Evolutionary conservation across 2,888 invertebrate genomes (phyloP).

Genomic region (Chrysomela aeneicollis): DNA sequence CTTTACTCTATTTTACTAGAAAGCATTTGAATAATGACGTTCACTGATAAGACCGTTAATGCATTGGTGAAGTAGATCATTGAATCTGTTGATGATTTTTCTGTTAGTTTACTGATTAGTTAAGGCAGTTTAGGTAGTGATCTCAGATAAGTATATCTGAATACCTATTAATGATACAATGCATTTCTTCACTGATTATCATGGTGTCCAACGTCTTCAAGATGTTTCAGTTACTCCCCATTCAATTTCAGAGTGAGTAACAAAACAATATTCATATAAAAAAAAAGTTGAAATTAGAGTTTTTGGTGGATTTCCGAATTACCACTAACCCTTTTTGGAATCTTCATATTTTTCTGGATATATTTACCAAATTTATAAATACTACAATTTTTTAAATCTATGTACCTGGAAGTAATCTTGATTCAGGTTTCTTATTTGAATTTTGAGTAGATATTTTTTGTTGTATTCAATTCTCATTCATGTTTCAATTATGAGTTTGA

Average conservation of each 20-base stretch:
- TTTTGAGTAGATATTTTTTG: too few relatives aligned
- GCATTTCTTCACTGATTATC: conserved; percentile 50
- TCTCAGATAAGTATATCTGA: not conserved
- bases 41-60: not conserved
- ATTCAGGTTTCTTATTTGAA: too few relatives aligned
- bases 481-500: too few relatives aligned
- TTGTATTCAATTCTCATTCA: too few relatives aligned
- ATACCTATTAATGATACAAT: conserved; percentile 17
- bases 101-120: too few relatives aligned
- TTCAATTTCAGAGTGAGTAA: conserved; percentile 43
- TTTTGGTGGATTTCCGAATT: not conserved
- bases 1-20: too few relatives aligned
- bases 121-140: not conserved
- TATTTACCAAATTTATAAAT: too few relatives aligned
- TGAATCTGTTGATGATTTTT: not conserved
- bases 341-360: too few relatives aligned
- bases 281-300: not conserved
- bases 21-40: too few relatives aligned
- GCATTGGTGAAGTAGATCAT: not conserved
- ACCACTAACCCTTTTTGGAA: too few relatives aligned
- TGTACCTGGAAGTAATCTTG: too few relatives aligned
- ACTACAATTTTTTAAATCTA: too few relatives aligned
- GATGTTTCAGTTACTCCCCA: conserved; percentile 31
- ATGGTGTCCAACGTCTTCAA: conserved; percentile 46
- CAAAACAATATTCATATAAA: not conserved